Base-by-base conservation (phyloP, 2,113 vertebrate genomes). In the Barnardius zonarius region DNA sequence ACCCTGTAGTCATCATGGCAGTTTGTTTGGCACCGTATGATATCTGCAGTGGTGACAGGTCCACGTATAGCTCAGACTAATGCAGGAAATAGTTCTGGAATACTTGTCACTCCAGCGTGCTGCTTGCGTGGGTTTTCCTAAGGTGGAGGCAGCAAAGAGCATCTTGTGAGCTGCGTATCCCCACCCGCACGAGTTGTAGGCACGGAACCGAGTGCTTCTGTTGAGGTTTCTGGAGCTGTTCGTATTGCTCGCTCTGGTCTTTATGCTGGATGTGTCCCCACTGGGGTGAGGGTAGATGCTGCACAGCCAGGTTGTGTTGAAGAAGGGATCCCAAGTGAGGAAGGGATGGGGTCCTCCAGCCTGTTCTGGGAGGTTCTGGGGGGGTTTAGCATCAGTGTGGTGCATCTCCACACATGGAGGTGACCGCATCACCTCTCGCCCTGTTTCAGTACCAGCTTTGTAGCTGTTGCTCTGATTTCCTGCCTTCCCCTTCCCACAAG, bases 51-150 rank as follows among this genome's bases (percentile, higher is more conserved):
- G 48, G 31, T 86, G 92, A 88, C 92, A 90, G 86, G 70, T 88
- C 93, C 86, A 82, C 7, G 1, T 82, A 62, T 37, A 86, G 83
- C 92, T 84, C 17, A 86, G 52, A 31, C 80, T 88, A 82, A 91
- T n/a, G 83, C 86, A 89, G 93, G 73, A 95, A 93, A 87, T 93
- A 75, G 90, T 95, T 94, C 81, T 96, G 90, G 86, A 92, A 55
- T 69, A 66, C 73, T 91, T 90, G 93, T 92, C 90, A 62, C 52
- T 89, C 75, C 4, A 16, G 87, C 0, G 0, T 66, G 81, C 80
- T 73, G 80, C 57, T 27, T 88, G 92, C 7, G 86, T 95, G 93
- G 93, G 95, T 55, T 94, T 83, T 41, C 14, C 66, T 90, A 73
- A 41, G 68, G 33, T 51, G 90, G 69, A 96, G 86, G 90, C 95